A percentile compares a stretch with the other conserved stretches of the same genome.
phyloP scores from a whole-genome alignment of 2,888 invertebrate genomes.

The Cantharis nigra region DNA sequence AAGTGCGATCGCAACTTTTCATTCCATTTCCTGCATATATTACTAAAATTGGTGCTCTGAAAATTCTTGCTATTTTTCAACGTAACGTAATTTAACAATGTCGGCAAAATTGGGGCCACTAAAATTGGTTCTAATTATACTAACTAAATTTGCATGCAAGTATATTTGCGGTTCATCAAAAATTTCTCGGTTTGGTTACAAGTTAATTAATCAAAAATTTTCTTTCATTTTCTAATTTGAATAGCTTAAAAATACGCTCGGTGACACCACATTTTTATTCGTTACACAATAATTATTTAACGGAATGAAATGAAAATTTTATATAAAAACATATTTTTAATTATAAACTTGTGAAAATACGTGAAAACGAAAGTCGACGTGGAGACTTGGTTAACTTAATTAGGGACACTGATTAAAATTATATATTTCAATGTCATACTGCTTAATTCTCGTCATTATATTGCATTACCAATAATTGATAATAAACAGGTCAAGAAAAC shows the following conservation, averaged over 20 bases:
- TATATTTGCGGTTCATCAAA: not conserved
- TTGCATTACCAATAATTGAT: too few species aligned
- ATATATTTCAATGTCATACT: too few species aligned
- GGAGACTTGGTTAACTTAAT: too few species aligned
- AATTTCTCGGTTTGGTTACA: not conserved
- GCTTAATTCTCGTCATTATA: too few species aligned
- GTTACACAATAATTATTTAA: too few species aligned
- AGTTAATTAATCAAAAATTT: slow-evolving; percentile 2
- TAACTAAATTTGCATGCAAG: not conserved
- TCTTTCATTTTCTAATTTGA: not conserved
- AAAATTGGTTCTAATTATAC: not conserved
- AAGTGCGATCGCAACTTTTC: slow-evolving; percentile 3
- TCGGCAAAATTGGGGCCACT: not conserved
- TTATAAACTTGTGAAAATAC: too few species aligned
- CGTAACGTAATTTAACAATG: slow-evolving; percentile 1
- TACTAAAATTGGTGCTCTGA: slow-evolving; percentile 1
- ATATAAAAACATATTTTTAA: too few species aligned
- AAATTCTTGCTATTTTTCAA: slow-evolving; percentile 4
- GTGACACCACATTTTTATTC: too few species aligned
- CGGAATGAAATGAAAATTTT: too few species aligned
- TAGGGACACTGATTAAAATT: too few species aligned
- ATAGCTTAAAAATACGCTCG: not conserved
- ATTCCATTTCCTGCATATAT: slow-evolving; percentile 4
- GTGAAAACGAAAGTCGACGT: too few species aligned
- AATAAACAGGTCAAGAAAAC: too few species aligned